Evolutionary conservation across 2,888 invertebrate genomes (phyloP).

Genomic region (Microdon myrmicae): DNA sequence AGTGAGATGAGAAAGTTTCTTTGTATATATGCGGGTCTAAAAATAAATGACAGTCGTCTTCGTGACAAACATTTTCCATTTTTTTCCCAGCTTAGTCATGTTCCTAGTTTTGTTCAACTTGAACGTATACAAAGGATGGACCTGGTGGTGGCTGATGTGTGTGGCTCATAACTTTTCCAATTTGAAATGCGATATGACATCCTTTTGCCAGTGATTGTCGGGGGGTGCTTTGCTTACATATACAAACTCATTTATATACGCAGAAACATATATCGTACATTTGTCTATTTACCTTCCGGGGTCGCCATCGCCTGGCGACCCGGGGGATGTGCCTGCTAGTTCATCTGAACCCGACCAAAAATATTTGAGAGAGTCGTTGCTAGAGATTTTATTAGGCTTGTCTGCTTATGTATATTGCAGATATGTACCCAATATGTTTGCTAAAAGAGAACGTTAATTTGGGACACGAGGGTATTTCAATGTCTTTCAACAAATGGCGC

Average conservation of each 20-base stretch:
- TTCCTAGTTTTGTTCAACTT: constrained; percentile 13
- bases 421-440: too few species aligned
- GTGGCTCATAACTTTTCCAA: constrained; percentile 47
- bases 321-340: too few species aligned
- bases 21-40: too few species aligned
- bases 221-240: constrained; percentile 1
- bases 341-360: constrained; percentile 2
- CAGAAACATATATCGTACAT: too few species aligned
- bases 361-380: constrained; percentile 21
- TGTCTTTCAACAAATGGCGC: too few species aligned
- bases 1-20: too few species aligned
- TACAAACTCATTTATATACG: too few species aligned
- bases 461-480: too few species aligned
- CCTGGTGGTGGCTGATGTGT: constrained; percentile 20
- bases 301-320: constrained; percentile 3
- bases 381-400: constrained; percentile 39
- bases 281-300: neutral
- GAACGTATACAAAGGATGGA: neutral
- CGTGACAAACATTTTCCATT: constrained; percentile 15
- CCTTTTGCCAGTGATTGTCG: constrained; percentile 21
- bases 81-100: constrained; percentile 5
- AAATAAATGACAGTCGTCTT: too few species aligned
- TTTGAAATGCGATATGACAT: constrained; percentile 44
- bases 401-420: too few species aligned
- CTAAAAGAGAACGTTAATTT: too few species aligned